Evolutionary conservation across 37 sponge, comb jelly and placozoan species (phyloP), one percentile per base, ranked within the genome.

Genomic region (Diacarnus erythraeanus): DNA sequence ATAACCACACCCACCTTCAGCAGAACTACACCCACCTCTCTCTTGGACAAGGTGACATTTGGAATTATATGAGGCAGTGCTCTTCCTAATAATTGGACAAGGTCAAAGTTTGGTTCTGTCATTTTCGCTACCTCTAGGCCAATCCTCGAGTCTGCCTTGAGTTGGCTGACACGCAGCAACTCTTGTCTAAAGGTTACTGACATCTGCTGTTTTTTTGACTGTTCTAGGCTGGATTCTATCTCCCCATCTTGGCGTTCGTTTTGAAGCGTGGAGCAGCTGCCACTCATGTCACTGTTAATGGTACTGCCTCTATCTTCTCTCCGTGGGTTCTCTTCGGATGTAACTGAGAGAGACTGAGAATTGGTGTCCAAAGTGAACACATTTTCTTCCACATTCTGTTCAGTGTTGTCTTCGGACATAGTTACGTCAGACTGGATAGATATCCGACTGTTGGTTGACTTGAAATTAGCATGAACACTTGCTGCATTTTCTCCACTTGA

Each of bases 31-130:
- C 84, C 76, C 42, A 95, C 96, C 84, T 95, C 96, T 83, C 92
- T 84, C 79, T 95, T 95, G 51, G 77, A 68, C 0, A 92, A 82
- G 15, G 79, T 68, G n/a, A 94, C 81, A 33, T 91, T 80, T 23
- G 91, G 87, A 22, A 91, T 82, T 51, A 94, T 88, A 76, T 87
- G 76, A 33, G 92, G 90, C 1, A 97, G 81, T 83, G 80, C 79
- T 4, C 92, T 61, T 0, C 81, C 87, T 23, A 97, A 39, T 23
- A 93, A 72, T 36, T 79, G 57, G 3, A 90, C 78, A 18, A 83
- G 69, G 41, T 81, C 78, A 33, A 87, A 72, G 33, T 81, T 70
- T 1, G 76, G 74, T 47, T 93, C 83, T 42, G 87, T 72, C 37
- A 93, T 60, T 29, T 81, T 80, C 27, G 93, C 43, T n/a, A 92